phyloP scores from a whole-genome alignment of 1,140 invertebrate genomes.

The Zaprionus kolodkinae region DNA sequence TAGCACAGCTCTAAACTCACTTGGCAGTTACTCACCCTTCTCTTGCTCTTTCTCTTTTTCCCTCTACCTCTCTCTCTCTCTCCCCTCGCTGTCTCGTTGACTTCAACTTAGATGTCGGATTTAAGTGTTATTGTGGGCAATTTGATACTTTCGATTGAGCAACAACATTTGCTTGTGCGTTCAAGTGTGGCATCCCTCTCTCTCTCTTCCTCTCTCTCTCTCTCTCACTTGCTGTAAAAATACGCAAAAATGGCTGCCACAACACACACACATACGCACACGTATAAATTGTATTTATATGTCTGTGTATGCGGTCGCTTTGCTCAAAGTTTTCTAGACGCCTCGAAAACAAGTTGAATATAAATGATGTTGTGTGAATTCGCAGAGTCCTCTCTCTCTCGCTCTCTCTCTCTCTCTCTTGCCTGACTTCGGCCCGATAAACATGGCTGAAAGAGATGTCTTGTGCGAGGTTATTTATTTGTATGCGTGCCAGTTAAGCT shows the following conservation, averaged over 20 bases:
- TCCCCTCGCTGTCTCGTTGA: slow-evolving; percentile 44
- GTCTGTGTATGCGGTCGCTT: slow-evolving; percentile 40
- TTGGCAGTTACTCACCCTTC: not conserved
- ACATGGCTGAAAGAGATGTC: slow-evolving; percentile 58
- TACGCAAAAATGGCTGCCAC: slow-evolving; percentile 75
- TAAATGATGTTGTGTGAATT: slow-evolving; percentile 79
- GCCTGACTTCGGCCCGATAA: slow-evolving; percentile 41
- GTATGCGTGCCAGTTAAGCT: slow-evolving; percentile 63
- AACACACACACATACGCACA: slow-evolving; percentile 45
- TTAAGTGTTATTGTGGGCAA: slow-evolving; percentile 84
- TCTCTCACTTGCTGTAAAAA: slow-evolving; percentile 46
- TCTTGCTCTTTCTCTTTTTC: not conserved
- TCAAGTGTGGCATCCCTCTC: slow-evolving; percentile 61
- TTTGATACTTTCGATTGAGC: slow-evolving; percentile 84
- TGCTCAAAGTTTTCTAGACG: slow-evolving; percentile 61
- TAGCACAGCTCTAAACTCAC: not conserved
- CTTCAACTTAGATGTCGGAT: slow-evolving; percentile 70
- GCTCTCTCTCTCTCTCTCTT: slow-evolving; percentile 25
- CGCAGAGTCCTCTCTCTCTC: slow-evolving; percentile 14
- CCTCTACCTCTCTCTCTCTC: not conserved
- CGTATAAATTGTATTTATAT: slow-evolving; percentile 26
- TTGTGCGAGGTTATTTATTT: slow-evolving; percentile 69
- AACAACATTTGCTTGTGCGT: slow-evolving; percentile 83
- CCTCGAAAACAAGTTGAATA: slow-evolving; percentile 80
- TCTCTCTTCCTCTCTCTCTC: not conserved